Base-by-base conservation (phyloP, 2,113 vertebrate genomes). In the Campylomormyrus tamandua region DNA sequence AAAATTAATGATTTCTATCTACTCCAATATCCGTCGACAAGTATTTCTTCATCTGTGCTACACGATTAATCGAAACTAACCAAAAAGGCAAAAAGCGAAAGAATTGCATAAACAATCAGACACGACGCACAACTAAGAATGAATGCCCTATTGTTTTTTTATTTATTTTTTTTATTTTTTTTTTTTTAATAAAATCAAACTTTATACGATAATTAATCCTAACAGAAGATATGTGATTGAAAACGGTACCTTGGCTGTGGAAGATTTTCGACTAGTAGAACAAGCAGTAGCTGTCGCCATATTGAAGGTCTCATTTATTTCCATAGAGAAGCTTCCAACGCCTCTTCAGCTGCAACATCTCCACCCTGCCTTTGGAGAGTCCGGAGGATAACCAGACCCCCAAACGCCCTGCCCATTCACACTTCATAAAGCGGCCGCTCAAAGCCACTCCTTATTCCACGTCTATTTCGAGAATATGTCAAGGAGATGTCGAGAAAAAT, bases 231-330 rank as follows among this genome's bases (percentile, higher is more conserved):
- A 31, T 48, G 24, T 19, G 49, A 77, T 50, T 48, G 39, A 15
- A 90, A 89, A 90, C 24, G 58, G 58, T 89, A 89, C 89, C 88
- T 87, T 89, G 88, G 24, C 85, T 53, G 77, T 84, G 27, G 83
- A 49, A 58, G 91, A 66, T 90, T 50, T 83, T n/a, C 87, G 66
- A 89, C 46, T 35, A 49, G 24, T n/a, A 87, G 85, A 35, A 70
- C 62, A 35, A 89, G 74, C 85, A 88, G 91, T 88, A 89, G 88
- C 88, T 89, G 70, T 91, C 91, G 90, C 90, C 90, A 91, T 91
- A 83, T 90, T 90, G 90, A 85, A 90, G 85, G 84, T 24, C 70
- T 90, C 90, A 83, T 86, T 87, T 89, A 86, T 80, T 90, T 90
- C 89, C 84, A 87, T 86, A 86, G 87, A 84, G 88, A 88, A 70